These are phyloP conservation scores for Phyllotreta striolata DNA, from an alignment of 2,888 invertebrate species.

Conservation along the genomic window DNA sequence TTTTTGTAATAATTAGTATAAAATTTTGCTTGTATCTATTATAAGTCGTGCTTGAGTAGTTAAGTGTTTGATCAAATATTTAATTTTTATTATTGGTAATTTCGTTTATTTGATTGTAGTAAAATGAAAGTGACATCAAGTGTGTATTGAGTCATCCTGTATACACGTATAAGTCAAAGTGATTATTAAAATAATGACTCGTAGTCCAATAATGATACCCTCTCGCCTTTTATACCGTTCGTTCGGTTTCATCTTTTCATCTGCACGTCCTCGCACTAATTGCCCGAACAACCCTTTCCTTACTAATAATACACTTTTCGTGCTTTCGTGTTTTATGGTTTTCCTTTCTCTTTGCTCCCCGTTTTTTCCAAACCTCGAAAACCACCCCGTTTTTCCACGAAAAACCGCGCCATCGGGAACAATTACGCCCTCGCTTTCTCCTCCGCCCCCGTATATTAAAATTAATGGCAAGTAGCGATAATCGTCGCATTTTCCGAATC, in stretches of 20 bases:
- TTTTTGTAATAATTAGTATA: too few relatives aligned
- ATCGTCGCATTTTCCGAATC: too few relatives aligned
- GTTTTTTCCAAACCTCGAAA: conserved; percentile 17
- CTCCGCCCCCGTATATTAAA: too few relatives aligned
- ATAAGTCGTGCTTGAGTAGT: too few relatives aligned
- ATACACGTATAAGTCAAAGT: conserved; percentile 43
- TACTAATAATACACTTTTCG: conserved; percentile 45
- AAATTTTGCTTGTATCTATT: too few relatives aligned
- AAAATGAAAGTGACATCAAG: too few relatives aligned
- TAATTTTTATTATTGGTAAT: too few relatives aligned
- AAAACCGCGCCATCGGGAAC: conserved; percentile 7
- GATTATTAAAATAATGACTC: conserved; percentile 56
- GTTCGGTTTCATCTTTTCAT: conserved; percentile 52
- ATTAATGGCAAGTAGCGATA: too few relatives aligned
- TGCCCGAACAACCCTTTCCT: conserved; percentile 51
- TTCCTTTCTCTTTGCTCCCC: conserved; percentile 33
- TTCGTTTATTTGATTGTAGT: too few relatives aligned
- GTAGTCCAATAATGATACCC: conserved; percentile 53
- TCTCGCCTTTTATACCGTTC: conserved; percentile 41
- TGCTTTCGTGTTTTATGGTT: conserved; percentile 34
- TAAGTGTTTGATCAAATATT: too few relatives aligned
- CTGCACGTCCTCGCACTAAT: conserved; percentile 51
- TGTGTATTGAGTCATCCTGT: conserved; percentile 1
- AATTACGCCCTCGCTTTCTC: too few relatives aligned
- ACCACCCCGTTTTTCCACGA: conserved; percentile 14